Evolutionary conservation across 2,113 vertebrate species (phyloP).

Genomic region (Asarcornis scutulata): DNA sequence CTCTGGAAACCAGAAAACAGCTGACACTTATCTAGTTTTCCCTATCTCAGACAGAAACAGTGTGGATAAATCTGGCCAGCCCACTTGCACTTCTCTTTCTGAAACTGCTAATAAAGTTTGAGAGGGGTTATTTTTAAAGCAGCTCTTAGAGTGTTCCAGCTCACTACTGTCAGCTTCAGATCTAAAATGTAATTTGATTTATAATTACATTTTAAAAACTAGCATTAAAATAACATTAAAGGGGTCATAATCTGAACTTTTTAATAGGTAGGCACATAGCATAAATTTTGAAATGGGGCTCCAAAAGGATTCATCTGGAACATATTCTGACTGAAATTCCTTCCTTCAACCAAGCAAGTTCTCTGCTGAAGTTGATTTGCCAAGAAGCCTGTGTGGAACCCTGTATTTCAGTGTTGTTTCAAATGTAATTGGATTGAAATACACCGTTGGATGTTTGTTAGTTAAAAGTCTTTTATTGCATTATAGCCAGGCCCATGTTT

Average conservation of each 20-base stretch:
- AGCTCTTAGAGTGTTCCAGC: slow-evolving; percentile 72
- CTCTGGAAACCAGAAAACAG: background rate
- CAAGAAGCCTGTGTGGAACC: background rate
- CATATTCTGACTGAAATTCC: background rate
- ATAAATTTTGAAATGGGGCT: slow-evolving; percentile 51
- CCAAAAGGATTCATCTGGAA: slow-evolving; percentile 57
- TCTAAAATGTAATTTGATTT: slow-evolving; percentile 79
- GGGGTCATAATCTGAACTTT: slow-evolving; percentile 74
- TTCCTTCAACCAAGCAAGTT: background rate
- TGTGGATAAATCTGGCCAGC: background rate
- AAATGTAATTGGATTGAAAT: background rate
- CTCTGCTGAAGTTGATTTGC: background rate
- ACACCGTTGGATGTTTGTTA: background rate
- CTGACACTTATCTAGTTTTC: background rate
- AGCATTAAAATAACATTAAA: slow-evolving; percentile 79
- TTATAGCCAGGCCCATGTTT: background rate
- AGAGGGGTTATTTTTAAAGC: slow-evolving; percentile 78
- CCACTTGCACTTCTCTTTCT: slow-evolving; percentile 50
- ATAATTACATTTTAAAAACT: slow-evolving; percentile 82
- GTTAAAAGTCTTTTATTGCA: background rate
- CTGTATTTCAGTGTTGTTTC: background rate
- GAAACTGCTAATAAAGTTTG: slow-evolving; percentile 74
- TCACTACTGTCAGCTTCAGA: slow-evolving; percentile 71
- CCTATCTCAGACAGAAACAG: background rate
- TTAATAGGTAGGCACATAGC: slow-evolving; percentile 46